phyloP scores from a whole-genome alignment of 2,888 invertebrate genomes.

The Thalpophila matura region DNA sequence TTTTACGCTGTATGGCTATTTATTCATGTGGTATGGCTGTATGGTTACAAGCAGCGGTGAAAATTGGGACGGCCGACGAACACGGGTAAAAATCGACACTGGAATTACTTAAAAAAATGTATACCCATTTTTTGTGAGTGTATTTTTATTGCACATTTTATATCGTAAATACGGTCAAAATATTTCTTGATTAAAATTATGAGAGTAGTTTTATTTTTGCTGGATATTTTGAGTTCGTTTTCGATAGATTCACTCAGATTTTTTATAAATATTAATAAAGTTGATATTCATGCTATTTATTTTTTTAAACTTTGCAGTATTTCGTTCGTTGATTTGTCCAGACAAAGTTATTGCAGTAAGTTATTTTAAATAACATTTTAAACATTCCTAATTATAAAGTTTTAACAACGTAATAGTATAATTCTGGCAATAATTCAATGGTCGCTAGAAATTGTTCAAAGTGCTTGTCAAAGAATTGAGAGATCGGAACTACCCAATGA shows the following conservation, averaged over 20 bases:
- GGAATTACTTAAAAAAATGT: conserved; percentile 37
- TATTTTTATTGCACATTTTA: conserved; percentile 38
- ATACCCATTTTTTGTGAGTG: conserved; percentile 25
- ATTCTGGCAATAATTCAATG: conserved; percentile 17
- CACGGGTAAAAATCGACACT: conserved; percentile 23
- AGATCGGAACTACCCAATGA: conserved; percentile 33
- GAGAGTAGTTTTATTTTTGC: conserved; percentile 14
- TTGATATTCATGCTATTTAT: background rate
- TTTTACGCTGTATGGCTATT: conserved; percentile 44
- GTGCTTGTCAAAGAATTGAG: conserved; percentile 28
- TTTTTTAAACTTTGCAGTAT: background rate
- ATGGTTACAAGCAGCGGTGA: conserved; percentile 40
- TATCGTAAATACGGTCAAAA: conserved; percentile 19
- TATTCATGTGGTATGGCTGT: conserved; percentile 32
- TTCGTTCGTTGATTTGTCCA: background rate
- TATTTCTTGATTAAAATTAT: conserved; percentile 29
- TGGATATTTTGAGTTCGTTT: background rate
- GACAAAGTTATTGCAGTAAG: background rate
- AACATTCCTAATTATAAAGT: background rate
- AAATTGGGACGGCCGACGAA: conserved; percentile 45
- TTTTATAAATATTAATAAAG: conserved; percentile 20
- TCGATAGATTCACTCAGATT: background rate
- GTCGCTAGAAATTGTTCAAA: conserved; percentile 21
- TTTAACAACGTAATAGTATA: background rate
- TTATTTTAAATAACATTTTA: background rate